Conservation (phyloP, 1,140 invertebrate genomes). For the Antheraea pernyi region DNA sequence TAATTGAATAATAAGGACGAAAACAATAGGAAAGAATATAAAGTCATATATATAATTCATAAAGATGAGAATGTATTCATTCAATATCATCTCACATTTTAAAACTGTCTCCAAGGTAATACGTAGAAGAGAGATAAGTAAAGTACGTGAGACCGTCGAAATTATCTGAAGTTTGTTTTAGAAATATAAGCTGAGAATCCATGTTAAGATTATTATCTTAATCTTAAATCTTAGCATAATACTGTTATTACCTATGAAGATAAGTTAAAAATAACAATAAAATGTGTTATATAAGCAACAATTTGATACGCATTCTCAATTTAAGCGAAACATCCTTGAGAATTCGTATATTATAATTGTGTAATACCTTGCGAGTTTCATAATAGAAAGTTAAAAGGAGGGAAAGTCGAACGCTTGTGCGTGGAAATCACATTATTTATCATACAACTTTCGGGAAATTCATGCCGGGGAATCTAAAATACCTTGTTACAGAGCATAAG, state of each 20-base stretch:
- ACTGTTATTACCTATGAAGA: not conserved
- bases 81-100: too few relatives aligned
- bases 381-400: conserved; percentile 13
- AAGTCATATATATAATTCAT: too few relatives aligned
- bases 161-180: too few relatives aligned
- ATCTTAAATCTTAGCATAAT: too few relatives aligned
- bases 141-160: too few relatives aligned
- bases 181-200: too few relatives aligned
- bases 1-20: too few relatives aligned
- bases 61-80: too few relatives aligned
- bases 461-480: conserved; percentile 13
- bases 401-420: conserved; percentile 6
- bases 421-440: conserved; percentile 16
- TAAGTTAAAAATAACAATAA: not conserved
- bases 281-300: not conserved
- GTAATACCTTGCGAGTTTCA: conserved; percentile 5
- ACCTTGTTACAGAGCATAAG: conserved; percentile 18
- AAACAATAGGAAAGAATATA: too few relatives aligned
- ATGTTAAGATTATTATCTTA: too few relatives aligned
- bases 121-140: too few relatives aligned
- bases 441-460: conserved; percentile 13
- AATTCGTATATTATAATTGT: not conserved
- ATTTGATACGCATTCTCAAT: not conserved
- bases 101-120: too few relatives aligned
- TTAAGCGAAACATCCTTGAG: not conserved